Conservation (phyloP, 1,140 invertebrate genomes). For the Cyclina sinensis region DNA sequence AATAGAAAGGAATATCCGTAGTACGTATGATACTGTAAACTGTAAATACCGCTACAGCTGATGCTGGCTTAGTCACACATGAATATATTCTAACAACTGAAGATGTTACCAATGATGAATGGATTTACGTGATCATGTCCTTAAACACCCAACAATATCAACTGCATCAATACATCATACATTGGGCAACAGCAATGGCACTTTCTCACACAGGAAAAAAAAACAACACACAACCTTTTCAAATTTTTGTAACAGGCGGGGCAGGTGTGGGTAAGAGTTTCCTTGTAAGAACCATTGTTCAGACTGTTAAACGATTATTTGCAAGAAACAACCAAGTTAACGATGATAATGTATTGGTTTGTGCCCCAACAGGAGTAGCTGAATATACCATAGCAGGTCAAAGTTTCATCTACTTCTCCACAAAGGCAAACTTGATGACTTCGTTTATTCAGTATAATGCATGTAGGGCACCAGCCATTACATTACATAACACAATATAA, state of each 20-base stretch:
- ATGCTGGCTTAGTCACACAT: not conserved
- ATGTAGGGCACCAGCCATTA: no score
- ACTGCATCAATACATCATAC: not conserved
- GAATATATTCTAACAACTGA: not conserved
- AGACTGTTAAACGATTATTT: not conserved
- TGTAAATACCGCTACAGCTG: no score
- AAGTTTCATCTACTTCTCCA: not conserved
- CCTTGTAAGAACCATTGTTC: constrained; percentile 11
- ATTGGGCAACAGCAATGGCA: not conserved
- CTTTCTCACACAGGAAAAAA: not conserved
- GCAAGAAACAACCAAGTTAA: not conserved
- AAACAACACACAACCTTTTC: not conserved
- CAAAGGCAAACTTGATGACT: no score
- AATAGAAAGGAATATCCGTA: no score
- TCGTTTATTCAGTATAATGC: no score
- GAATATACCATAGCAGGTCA: not conserved
- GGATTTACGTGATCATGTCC: not conserved
- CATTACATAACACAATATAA: no score
- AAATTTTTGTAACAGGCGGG: constrained; percentile 10
- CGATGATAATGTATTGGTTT: not conserved
- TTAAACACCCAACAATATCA: not conserved
- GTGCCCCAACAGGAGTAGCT: not conserved
- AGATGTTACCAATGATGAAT: not conserved
- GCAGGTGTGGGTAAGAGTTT: constrained; percentile 5
- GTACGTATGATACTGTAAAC: no score